Conservation (phyloP, 2,113 vertebrate species). For the Oreocharis arfaki region DNA sequence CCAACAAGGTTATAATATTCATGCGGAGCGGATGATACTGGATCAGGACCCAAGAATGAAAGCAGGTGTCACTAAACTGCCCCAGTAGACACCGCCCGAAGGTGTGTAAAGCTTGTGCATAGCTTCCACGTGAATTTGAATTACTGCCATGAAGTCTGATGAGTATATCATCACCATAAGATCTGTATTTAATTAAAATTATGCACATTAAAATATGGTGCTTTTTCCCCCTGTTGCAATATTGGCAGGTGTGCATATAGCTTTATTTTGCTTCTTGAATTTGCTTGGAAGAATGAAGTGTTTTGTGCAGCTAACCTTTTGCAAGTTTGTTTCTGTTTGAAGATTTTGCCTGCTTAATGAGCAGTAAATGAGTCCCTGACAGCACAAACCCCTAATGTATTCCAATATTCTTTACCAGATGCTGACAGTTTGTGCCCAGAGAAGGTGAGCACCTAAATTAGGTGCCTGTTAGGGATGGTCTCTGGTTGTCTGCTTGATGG, state of each 20-base stretch:
- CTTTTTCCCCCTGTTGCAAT: rapidly evolving
- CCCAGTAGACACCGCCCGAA: background rate
- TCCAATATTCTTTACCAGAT: background rate
- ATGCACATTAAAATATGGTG: background rate
- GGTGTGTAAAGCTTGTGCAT: background rate
- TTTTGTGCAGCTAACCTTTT: background rate
- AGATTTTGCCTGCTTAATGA: background rate
- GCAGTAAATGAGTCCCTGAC: background rate
- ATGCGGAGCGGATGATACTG: background rate
- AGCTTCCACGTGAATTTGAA: background rate
- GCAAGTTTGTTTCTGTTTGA: background rate
- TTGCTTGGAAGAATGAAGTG: background rate
- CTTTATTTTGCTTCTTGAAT: background rate
- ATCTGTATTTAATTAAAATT: background rate
- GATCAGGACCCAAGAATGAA: background rate
- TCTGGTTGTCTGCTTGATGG: background rate
- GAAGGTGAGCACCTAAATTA: background rate
- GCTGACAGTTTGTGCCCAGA: background rate
- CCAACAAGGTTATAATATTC: background rate
- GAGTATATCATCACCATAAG: background rate
- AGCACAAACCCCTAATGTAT: background rate
- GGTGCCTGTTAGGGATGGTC: background rate
- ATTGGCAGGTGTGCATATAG: background rate
- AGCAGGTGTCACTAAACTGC: background rate
- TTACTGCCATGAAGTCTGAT: background rate